Percentiles rank a stretch among this genome's conserved stretches.
Conservation (phyloP, 2,113 vertebrate species). For the Phoxinus phoxinus region DNA sequence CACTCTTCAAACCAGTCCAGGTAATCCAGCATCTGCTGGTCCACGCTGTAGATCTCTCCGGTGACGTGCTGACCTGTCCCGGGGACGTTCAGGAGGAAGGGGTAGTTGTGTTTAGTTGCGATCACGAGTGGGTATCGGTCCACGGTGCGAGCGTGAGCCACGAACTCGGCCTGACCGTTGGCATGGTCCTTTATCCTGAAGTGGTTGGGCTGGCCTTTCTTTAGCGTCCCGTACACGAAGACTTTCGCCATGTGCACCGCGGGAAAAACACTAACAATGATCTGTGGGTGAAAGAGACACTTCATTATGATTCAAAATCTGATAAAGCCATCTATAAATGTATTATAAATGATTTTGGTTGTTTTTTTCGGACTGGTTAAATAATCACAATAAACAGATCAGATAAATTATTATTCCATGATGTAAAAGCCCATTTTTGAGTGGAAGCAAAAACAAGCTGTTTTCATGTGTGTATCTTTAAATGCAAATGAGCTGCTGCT, state of each 20-base stretch:
- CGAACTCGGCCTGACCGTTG: conserved; percentile 77
- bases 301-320: background rate
- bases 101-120: conserved; percentile 80
- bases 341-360: too few relatives aligned
- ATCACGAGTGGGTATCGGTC: conserved; percentile 88
- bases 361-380: too few relatives aligned
- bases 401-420: too few relatives aligned
- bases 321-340: too few relatives aligned
- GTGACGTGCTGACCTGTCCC: conserved; percentile 76
- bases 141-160: conserved; percentile 74
- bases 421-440: too few relatives aligned
- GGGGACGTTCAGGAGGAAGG: conserved; percentile 83
- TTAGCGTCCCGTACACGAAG: conserved; percentile 92
- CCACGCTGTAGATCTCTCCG: conserved; percentile 88
- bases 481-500: too few relatives aligned
- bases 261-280: background rate
- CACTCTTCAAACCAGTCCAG: conserved; percentile 87
- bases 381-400: too few relatives aligned
- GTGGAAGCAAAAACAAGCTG: too few relatives aligned
- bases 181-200: conserved; percentile 71
- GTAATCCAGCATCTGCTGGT: conserved; percentile 86
- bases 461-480: too few relatives aligned
- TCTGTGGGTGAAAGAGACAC: background rate
- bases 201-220: conserved; percentile 90
- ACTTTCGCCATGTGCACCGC: conserved; percentile 73